phyloP scores from a whole-genome alignment of 2,113 vertebrate species.

The Rafetus swinhoei region DNA sequence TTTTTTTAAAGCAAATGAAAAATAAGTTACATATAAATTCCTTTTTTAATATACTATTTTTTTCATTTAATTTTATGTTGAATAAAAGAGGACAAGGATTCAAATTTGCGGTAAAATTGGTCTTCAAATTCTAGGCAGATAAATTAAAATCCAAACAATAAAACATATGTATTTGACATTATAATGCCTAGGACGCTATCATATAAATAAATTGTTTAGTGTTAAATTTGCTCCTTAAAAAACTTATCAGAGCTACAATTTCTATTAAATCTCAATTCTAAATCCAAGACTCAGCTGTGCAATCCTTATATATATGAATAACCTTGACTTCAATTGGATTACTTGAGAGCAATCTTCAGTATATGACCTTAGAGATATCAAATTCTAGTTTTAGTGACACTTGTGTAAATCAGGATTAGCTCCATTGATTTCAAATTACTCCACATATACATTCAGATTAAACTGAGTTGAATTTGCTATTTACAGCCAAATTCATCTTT shows the following conservation, averaged over 20 bases:
- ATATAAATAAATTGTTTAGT: neutral
- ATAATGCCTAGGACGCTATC: neutral
- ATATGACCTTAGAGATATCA: constrained; percentile 5
- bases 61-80: neutral
- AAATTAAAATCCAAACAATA: neutral
- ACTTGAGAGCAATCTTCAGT: neutral
- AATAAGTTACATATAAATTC: neutral
- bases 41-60: neutral
- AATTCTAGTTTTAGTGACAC: constrained; percentile 22
- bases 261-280: constrained; percentile 26
- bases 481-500: constrained; percentile 27
- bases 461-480: neutral
- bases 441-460: constrained; percentile 12
- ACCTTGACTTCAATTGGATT: neutral
- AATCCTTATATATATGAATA: neutral
- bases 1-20: neutral
- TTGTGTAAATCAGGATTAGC: neutral
- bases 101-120: neutral
- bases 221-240: neutral
- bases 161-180: neutral
- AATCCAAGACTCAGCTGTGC: neutral
- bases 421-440: constrained; percentile 41
- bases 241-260: neutral
- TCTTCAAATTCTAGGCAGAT: neutral
- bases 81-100: neutral